These are phyloP conservation scores for Laupala kohalensis DNA, from an alignment of 1,140 invertebrate genomes.

Conservation along the genomic window DNA sequence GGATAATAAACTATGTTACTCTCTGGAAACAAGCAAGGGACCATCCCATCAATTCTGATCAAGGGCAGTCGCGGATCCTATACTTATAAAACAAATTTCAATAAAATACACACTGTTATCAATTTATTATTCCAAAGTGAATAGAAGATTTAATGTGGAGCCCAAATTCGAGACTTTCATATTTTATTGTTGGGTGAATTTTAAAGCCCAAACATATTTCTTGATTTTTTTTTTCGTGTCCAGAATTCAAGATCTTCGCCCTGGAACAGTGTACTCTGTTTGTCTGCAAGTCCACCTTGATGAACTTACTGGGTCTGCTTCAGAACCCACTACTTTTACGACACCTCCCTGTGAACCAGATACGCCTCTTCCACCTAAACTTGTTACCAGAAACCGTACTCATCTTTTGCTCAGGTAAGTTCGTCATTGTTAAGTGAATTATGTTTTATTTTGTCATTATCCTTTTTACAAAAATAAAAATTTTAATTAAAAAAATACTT, in stretches of 20 bases:
- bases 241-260: conserved; percentile 63
- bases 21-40: too few species aligned
- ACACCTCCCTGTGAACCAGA: conserved; percentile 55
- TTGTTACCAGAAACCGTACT: conserved; percentile 40
- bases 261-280: conserved; percentile 67
- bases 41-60: too few species aligned
- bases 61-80: too few species aligned
- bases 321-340: conserved; percentile 27
- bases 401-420: conserved; percentile 29
- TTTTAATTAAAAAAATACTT: neutral
- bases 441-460: neutral
- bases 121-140: too few species aligned
- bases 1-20: too few species aligned
- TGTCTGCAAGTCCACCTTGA: conserved; percentile 37
- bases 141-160: too few species aligned
- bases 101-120: too few species aligned
- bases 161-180: too few species aligned
- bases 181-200: too few species aligned
- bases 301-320: conserved; percentile 7
- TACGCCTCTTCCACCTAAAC: conserved; percentile 40
- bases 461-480: neutral
- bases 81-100: too few species aligned
- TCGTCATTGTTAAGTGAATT: neutral
- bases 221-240: too few species aligned
- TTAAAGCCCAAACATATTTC: too few species aligned